Base-by-base conservation (phyloP, 2,888 invertebrate genomes). In the Folsomia manolachei region DNA sequence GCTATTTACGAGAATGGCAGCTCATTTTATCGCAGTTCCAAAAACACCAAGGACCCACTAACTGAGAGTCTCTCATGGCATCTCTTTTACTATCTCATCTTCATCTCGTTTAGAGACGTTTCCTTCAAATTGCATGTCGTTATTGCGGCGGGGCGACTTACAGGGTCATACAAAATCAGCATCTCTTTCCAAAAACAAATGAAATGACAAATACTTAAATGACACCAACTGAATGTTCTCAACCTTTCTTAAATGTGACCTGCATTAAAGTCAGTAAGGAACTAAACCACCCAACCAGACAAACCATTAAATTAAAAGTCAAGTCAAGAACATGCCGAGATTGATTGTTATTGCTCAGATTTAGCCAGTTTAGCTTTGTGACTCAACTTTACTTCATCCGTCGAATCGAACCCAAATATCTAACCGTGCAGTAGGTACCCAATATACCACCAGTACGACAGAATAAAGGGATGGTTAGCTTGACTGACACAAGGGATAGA, bases 1-100 rank as follows among this genome's bases (percentile, higher is more conserved):
- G 21, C 63, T 18, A 63, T 63, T 63, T 63, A 27, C 14, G 25
- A 25, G 26, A 63, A 25, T 63, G 63, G 63, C 63, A 63, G 63
- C 26, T 63, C 63, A n/a, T 63, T 63, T 63, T 56, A 14, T 9
- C n/a, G 11, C 11, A 56, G n/a, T 56, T 56, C 7, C 56, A 7
- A 7, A 56, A 7, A 39, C 39, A 39, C 39, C 39, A 39, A 39
- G 39, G 39, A 39, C 39, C 39, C 4, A 14, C 39, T 39, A 56
- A 56, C 56, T 56, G 21, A n/a, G n/a, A n/a, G n/a, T n/a, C 56
- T 56, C 56, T 56, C n/a, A 19, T 56, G 56, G 56, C 11, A 56
- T 56, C 21, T 56, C 21, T 18, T 7, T 56, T 7, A 19, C 56
- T 51, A 51, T 51, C 56, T 39, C 39, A 9, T 4, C 39, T 56